phyloP scores from a whole-genome alignment of 2,888 invertebrate species.

The Melinopterus prodromus region DNA sequence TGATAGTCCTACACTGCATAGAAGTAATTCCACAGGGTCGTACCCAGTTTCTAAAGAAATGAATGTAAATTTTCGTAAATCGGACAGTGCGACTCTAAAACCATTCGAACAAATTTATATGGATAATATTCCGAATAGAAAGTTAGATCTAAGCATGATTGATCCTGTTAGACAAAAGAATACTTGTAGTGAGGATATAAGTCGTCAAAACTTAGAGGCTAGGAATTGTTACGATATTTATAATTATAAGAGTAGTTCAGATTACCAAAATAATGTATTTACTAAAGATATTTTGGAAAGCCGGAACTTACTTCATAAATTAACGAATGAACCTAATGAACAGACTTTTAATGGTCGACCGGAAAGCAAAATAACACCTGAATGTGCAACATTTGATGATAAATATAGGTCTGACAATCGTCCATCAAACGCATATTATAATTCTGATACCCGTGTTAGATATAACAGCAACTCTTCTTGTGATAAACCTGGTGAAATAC shows the following conservation, averaged over 20 bases:
- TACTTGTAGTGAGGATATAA: background rate
- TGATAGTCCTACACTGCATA: constrained; percentile 47
- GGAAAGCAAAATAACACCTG: background rate
- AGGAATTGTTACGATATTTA: constrained; percentile 44
- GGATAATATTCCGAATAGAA: constrained; percentile 57
- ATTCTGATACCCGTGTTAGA: background rate
- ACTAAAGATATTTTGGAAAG: background rate
- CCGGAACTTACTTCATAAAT: background rate
- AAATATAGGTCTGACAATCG: background rate
- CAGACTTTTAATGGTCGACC: background rate
- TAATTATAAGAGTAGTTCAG: constrained; percentile 45
- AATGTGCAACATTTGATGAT: background rate
- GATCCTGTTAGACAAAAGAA: constrained; percentile 42
- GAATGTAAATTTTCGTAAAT: constrained; percentile 36
- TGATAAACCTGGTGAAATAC: background rate
- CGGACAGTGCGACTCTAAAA: constrained; percentile 35
- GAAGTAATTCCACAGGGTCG: background rate
- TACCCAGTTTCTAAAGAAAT: constrained; percentile 5
- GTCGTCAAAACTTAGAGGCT: constrained; percentile 39
- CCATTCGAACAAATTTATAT: constrained; percentile 57
- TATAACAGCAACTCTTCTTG: background rate
- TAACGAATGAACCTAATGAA: background rate
- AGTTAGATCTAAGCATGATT: constrained; percentile 57
- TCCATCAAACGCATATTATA: no score
- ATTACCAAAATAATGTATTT: constrained; percentile 6